phyloP scores from a whole-genome alignment of 2,888 invertebrate species.

The Hypomecis atomaria region DNA sequence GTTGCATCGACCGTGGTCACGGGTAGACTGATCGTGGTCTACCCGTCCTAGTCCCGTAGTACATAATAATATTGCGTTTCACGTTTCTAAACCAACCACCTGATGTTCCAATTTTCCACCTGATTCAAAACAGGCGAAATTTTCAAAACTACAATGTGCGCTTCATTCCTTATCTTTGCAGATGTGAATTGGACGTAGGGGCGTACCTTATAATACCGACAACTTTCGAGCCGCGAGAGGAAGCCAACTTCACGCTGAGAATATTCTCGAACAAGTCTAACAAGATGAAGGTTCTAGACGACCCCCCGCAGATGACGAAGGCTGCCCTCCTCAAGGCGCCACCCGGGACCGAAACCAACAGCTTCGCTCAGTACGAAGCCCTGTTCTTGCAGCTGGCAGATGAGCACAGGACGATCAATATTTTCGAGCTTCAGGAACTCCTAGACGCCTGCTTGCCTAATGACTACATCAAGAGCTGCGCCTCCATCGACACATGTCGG shows the following conservation, averaged over 20 bases:
- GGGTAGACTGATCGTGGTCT: too few relatives aligned
- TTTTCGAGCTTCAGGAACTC: conserved; percentile 95
- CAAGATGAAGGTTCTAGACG: conserved; percentile 90
- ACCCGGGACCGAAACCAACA: conserved; percentile 87
- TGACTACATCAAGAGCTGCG: conserved; percentile 97
- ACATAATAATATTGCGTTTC: too few relatives aligned
- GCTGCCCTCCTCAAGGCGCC: conserved; percentile 91
- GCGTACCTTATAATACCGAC: conserved; percentile 94
- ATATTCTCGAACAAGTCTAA: conserved; percentile 91
- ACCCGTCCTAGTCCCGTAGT: too few relatives aligned
- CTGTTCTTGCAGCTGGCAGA: conserved; percentile 95
- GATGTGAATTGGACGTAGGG: conserved; percentile 92
- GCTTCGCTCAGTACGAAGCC: conserved; percentile 94
- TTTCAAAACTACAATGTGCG: not conserved
- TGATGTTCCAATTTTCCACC: too few relatives aligned
- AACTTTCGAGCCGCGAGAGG: conserved; percentile 95
- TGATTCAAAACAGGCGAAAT: not conserved
- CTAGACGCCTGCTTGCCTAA: conserved; percentile 96
- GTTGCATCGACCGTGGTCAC: too few relatives aligned
- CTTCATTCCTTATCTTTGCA: conserved; percentile 63
- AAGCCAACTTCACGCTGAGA: conserved; percentile 94
- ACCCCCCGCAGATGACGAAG: conserved; percentile 87
- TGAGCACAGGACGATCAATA: conserved; percentile 95
- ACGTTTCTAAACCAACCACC: too few relatives aligned
- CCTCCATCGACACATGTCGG: conserved; percentile 95